phyloP scores from a whole-genome alignment of 1,140 invertebrate genomes.

The Trigoniulus corallinus region DNA sequence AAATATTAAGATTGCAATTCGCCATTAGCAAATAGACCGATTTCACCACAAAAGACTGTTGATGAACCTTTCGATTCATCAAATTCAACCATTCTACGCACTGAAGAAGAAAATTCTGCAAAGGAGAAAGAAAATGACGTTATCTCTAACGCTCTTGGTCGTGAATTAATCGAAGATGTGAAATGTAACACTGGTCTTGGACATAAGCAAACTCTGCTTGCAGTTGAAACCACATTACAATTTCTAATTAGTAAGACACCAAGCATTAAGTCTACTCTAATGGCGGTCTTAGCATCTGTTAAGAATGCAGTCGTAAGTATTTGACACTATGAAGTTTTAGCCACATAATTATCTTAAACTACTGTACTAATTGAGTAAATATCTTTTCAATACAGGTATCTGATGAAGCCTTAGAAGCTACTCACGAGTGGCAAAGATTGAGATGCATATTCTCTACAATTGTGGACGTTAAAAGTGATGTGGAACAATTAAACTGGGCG shows the following conservation, averaged over 20 bases:
- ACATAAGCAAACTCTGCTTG: neutral
- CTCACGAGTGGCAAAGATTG: conserved; percentile 1
- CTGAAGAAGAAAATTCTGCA: neutral
- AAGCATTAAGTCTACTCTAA: neutral
- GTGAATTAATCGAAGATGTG: neutral
- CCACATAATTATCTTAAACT: neutral
- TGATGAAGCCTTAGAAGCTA: neutral
- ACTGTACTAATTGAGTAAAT: neutral
- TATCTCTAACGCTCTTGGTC: neutral
- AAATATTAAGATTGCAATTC: neutral
- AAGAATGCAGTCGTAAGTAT: neutral
- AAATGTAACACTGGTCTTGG: neutral
- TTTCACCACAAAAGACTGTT: neutral
- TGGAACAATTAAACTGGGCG: neutral
- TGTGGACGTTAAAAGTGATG: neutral
- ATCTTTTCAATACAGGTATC: neutral
- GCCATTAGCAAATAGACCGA: neutral
- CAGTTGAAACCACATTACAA: neutral
- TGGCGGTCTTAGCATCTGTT: neutral
- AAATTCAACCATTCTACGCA: neutral
- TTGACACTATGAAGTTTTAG: neutral
- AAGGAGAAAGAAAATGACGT: neutral
- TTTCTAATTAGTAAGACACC: neutral
- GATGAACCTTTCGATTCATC: too few relatives aligned
- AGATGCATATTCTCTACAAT: neutral